A percentile compares a stretch with the other conserved stretches of the same genome.
Conservation (phyloP, 2,888 invertebrate genomes). For the Eupeodes luniger region DNA sequence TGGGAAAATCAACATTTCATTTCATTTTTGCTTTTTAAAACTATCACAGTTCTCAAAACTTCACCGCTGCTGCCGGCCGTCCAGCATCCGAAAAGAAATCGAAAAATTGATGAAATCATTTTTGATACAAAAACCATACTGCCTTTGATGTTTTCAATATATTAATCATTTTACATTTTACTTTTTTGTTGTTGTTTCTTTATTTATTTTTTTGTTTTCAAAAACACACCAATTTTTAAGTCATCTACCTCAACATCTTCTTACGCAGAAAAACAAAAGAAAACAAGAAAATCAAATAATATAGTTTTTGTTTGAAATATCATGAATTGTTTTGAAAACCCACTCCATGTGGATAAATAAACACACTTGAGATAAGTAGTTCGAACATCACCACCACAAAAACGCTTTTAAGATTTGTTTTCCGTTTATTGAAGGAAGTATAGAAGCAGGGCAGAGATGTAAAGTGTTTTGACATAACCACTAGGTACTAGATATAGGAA, state of each 20-base stretch:
- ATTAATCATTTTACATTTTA: slow-evolving; percentile 24
- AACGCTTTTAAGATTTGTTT: neutral
- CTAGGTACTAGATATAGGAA: neutral
- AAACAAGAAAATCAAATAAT: slow-evolving; percentile 29
- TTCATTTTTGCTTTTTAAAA: neutral
- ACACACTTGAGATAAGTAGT: slow-evolving; percentile 39
- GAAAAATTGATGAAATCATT: slow-evolving; percentile 15
- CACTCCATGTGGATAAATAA: slow-evolving; percentile 65
- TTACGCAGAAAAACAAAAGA: slow-evolving; percentile 26
- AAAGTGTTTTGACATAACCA: slow-evolving; percentile 50
- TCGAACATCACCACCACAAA: neutral
- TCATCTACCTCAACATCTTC: slow-evolving; percentile 11
- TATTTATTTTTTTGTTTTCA: neutral
- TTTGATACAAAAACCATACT: slow-evolving; percentile 11
- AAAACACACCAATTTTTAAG: slow-evolving; percentile 19
- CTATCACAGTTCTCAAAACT: neutral
- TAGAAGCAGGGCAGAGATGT: neutral
- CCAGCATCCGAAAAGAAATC: neutral
- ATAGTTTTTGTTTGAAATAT: slow-evolving; percentile 62
- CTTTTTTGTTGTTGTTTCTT: neutral
- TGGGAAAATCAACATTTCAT: slow-evolving; percentile 13
- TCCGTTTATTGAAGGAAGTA: neutral
- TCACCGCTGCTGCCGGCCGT: no score
- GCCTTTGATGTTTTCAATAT: slow-evolving; percentile 54
- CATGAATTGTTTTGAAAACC: slow-evolving; percentile 60